Evolutionary conservation across 2,113 vertebrate genomes (phyloP), one percentile per base, ranked within the genome.

Genomic region (Prochilodus magdalenae): DNA sequence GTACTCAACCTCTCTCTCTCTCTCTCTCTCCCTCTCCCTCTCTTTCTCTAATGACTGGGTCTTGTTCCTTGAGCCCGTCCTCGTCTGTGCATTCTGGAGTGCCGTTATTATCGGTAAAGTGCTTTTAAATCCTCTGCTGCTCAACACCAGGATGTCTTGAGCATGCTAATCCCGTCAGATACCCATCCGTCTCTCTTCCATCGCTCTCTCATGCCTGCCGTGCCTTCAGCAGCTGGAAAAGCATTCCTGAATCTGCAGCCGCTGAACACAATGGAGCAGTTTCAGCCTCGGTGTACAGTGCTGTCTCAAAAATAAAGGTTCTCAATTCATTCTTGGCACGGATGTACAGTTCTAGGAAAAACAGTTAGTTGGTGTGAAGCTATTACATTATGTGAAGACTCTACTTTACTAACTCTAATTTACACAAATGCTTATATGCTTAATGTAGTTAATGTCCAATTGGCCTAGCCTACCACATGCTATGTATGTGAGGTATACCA

Each of bases 201-300:
- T 90, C 71, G 55, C 87, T 86, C 89, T 67, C 90, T 91, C 92
- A 90, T 92, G 89, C 91, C 89, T 91, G 89, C 86, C 90, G 72
- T 92, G 87, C 90, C 90, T 83, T 73, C 85, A 91, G 91, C 94
- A 94, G 94, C 93, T 94, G 94, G 91, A 88, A 93, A 94, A 94
- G 93, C 90, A 92, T 91, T 89, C 88, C 88, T 44, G 73, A 85
- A 84, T 80, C 81, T 65, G 69, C 33, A 69, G 62, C 86, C 88
- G 77, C 84, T 26, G 59, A 75, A 83, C 79, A 85, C 88, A 81
- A 80, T 72, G 13, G 79, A 49, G 85, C 77, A 59, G 22, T 24
- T 36, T 84, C 82, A 79, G 79, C 82, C 29, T 10, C 40, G 27
- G n/a, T 40, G 6, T 80, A 71, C 53, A 82, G 30, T 29, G 7